Base-by-base conservation (phyloP, 2,888 invertebrate species). In the Cepaea hortensis region DNA sequence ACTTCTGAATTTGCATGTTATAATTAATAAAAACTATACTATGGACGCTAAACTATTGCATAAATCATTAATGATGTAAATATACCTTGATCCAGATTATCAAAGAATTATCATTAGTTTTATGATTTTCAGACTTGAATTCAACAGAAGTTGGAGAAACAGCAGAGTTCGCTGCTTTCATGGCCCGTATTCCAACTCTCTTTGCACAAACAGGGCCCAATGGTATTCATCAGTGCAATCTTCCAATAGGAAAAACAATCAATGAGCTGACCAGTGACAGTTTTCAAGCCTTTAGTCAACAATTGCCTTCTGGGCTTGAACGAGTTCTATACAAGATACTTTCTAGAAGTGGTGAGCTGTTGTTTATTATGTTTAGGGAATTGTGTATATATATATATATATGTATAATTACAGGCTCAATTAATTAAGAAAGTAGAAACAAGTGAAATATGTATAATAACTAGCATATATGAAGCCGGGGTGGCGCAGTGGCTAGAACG, bases 131-230 rank as follows among this genome's bases (percentile, higher is more conserved):
- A 77, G 77, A 77, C n/a, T 55, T 77, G 15, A 55, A 50, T 18
- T 18, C 48, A 20, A 77, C 77, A 50, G 50, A 77, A n/a, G 50
- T 77, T 77, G 77, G 77, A 77, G 50, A 77, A 4, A 18, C 20
- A 18, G 13, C 77, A 50, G 77, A 15, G 4, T 77, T 77, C 20
- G 50, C 48, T 73, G 35, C 11, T n/a, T 1, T 73, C 35, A 35
- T 18, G 23, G 35, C 35, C 0, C 5, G 9, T 7, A 11, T 73
- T 6, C 6, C 7, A 23, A 73, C 9, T 15, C 15, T 35, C 0
- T 73, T 73, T 15, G 7, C 73, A 73, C 73, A 6, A 0, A n/a
- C 0, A 35, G 7, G 35, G 23, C 23, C 35, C 9, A 7, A 35
- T 20, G 15, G 9, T 6, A 15, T 23, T 23, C 35, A 35, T 3